A percentile compares a stretch with the other conserved stretches of the same genome.
Conservation (phyloP, 1,140 invertebrate genomes). For the Drosophila willistoni region DNA sequence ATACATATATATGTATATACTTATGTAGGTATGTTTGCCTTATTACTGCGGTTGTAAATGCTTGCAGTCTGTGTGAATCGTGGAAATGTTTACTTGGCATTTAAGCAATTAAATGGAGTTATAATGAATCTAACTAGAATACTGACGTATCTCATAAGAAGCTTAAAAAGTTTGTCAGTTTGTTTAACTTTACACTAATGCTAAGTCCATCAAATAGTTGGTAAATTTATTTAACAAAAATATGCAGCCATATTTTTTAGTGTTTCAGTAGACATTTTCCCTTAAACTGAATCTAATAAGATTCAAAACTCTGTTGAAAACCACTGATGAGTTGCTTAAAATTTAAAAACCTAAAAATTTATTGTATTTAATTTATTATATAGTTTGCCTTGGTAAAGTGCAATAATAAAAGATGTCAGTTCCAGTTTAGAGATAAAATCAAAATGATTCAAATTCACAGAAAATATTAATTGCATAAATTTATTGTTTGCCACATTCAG, state of each 20-base stretch:
- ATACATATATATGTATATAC: neutral
- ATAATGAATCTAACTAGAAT: neutral
- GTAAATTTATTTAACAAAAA: neutral
- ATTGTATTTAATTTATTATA: too few relatives aligned
- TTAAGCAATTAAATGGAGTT: constrained; percentile 10
- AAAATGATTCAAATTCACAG: too few relatives aligned
- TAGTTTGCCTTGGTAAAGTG: too few relatives aligned
- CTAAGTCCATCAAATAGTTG: neutral
- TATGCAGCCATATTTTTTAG: neutral
- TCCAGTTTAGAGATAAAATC: too few relatives aligned
- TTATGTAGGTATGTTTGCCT: neutral
- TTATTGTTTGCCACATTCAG: neutral
- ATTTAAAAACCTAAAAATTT: too few relatives aligned
- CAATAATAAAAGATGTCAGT: too few relatives aligned
- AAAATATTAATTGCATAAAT: neutral
- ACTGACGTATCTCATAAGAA: neutral
- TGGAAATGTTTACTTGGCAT: constrained; percentile 7
- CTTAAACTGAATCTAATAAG: too few relatives aligned
- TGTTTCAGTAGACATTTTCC: too few relatives aligned
- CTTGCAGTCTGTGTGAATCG: neutral
- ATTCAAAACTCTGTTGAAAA: too few relatives aligned
- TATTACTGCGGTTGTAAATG: neutral
- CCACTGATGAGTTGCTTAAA: too few relatives aligned
- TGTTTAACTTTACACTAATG: neutral
- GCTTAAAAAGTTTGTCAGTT: neutral